Percentiles rank a stretch among this genome's conserved stretches.
Evolutionary conservation across 2,797 vertebrate genomes (phyloP).

Genomic region (Clarias laeviceps): DNA sequence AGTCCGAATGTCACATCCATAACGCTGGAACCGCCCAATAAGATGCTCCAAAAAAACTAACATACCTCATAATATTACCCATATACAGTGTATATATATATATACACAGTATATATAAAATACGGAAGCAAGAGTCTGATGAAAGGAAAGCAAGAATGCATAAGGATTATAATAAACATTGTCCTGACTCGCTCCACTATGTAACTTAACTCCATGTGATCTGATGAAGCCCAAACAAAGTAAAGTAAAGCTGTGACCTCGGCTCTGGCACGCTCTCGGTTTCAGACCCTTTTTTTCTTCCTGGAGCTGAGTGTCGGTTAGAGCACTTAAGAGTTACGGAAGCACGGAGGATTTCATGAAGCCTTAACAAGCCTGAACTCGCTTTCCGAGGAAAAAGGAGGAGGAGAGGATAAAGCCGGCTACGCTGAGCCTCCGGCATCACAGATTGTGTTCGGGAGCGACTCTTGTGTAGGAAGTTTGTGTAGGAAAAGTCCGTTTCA

Average conservation of each 20-base stretch:
- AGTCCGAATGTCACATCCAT: too few relatives aligned
- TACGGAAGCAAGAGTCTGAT: too few relatives aligned
- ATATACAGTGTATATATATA: not conserved
- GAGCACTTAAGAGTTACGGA: conserved; percentile 16
- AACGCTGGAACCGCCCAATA: not conserved
- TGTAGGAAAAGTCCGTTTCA: too few relatives aligned
- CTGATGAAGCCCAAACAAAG: conserved; percentile 59
- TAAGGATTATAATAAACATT: not conserved
- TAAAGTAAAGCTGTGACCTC: conserved; percentile 46
- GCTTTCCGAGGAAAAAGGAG: conserved; percentile 29
- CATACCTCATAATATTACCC: not conserved
- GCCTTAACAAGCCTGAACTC: conserved; percentile 10
- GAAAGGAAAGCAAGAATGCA: not conserved
- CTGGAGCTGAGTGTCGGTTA: conserved; percentile 23
- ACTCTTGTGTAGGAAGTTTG: too few relatives aligned
- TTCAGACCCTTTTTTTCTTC: conserved; percentile 18
- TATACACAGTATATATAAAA: not conserved
- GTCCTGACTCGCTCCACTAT: conserved; percentile 37
- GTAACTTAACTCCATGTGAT: conserved; percentile 34
- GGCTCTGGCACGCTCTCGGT: conserved; percentile 41
- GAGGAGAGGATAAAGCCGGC: not conserved
- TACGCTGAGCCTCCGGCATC: not conserved
- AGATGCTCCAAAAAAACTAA: not conserved
- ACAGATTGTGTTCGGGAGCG: not conserved
- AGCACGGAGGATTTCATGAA: conserved; percentile 32